These are phyloP conservation scores for Falco novaeseelandiae DNA, from an alignment of 2,797 vertebrate genomes.

Conservation along the genomic window DNA sequence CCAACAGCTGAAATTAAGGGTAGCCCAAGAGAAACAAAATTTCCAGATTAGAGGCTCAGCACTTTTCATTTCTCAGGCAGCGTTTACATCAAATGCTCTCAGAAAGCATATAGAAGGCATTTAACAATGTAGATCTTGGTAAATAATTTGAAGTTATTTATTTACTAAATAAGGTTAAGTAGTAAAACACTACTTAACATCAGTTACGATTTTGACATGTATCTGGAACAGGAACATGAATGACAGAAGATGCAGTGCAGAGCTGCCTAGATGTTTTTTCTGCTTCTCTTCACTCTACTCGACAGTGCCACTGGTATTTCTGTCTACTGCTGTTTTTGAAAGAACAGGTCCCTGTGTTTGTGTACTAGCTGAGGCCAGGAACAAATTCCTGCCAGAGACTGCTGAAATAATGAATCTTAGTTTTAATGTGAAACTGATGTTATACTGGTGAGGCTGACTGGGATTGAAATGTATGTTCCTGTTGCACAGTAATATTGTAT, in stretches of 20 bases:
- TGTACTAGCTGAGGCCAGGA: neutral
- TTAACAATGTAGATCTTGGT: neutral
- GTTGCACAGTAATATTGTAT: neutral
- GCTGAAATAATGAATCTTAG: neutral
- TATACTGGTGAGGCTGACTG: neutral
- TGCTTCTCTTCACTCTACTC: neutral
- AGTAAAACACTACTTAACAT: neutral
- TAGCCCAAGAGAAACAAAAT: slow-evolving; percentile 36
- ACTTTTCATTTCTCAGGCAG: slow-evolving; percentile 34
- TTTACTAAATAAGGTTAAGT: neutral
- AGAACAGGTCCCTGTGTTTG: neutral
- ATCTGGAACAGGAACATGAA: neutral
- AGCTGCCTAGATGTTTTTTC: neutral
- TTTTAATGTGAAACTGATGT: neutral
- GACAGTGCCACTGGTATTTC: neutral
- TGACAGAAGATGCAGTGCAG: neutral
- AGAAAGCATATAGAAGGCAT: neutral
- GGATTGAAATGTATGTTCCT: neutral
- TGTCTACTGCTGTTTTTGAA: neutral
- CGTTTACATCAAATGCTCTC: neutral
- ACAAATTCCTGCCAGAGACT: neutral
- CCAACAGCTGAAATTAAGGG: slow-evolving; percentile 54
- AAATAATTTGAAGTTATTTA: neutral
- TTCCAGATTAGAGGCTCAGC: slow-evolving; percentile 27
- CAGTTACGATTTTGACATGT: neutral